phyloP scores from a whole-genome alignment of 2,797 vertebrate genomes.

The Enteromius paludinosus region DNA sequence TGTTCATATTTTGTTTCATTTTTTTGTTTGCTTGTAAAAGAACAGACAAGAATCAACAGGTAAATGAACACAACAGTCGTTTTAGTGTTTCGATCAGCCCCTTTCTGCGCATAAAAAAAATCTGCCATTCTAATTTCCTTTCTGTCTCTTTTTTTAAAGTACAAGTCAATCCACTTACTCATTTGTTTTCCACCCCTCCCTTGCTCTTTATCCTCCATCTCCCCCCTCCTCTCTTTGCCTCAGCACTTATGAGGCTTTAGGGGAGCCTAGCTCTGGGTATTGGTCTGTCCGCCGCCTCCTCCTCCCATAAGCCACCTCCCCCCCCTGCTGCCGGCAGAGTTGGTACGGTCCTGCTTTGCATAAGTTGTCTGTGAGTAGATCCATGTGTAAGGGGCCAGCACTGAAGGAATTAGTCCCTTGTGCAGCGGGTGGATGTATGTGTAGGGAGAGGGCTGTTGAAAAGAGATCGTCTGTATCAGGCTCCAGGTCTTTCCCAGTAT shows the following conservation, averaged over 20 bases:
- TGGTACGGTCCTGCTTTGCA: conserved; percentile 97
- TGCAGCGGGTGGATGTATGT: conserved; percentile 85
- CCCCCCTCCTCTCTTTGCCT: conserved; percentile 76
- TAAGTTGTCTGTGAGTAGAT: conserved; percentile 94
- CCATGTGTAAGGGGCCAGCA: conserved; percentile 83
- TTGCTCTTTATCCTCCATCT: conserved; percentile 51
- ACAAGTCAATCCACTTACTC: conserved; percentile 75
- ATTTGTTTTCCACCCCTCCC: conserved; percentile 64
- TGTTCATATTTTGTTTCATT: conserved; percentile 62
- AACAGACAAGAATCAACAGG: conserved; percentile 57
- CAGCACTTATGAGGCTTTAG: conserved; percentile 81
- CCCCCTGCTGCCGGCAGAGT: conserved; percentile 75
- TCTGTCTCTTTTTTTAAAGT: conserved; percentile 55
- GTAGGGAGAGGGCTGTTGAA: conserved; percentile 70
- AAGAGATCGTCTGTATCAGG: conserved; percentile 65
- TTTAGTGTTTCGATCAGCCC: conserved; percentile 63
- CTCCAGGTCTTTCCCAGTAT: conserved; percentile 64
- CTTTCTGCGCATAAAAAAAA: conserved; percentile 67
- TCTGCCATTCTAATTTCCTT: conserved; percentile 62
- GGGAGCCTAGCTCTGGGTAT: conserved; percentile 77
- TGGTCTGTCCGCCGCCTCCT: conserved; percentile 71
- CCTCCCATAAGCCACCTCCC: conserved; percentile 74
- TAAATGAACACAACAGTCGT: conserved; percentile 64
- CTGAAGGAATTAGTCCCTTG: conserved; percentile 86
- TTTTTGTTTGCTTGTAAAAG: conserved; percentile 43